These are phyloP conservation scores for Propsilocerus akamusi DNA, from an alignment of 1,140 invertebrate species.

Conservation along the genomic window DNA sequence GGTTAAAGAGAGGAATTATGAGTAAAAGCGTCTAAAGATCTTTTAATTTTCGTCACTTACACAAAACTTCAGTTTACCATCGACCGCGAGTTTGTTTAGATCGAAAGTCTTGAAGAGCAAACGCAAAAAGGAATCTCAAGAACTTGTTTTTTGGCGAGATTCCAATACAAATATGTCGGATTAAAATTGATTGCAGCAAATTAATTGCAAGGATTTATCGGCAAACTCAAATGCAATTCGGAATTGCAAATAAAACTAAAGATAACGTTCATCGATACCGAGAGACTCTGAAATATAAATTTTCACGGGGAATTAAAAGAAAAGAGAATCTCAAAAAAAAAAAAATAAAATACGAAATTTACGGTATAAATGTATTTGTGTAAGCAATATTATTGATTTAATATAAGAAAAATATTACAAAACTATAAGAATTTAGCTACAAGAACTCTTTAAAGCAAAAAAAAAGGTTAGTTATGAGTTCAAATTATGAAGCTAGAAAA, in stretches of 20 bases:
- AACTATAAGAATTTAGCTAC: no score
- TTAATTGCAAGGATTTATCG: not conserved
- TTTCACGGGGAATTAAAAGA: no score
- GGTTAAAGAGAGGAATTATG: not conserved
- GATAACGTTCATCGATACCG: not conserved
- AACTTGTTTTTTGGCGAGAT: not conserved
- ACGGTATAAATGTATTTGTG: no score
- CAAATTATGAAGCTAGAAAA: no score
- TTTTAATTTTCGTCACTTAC: not conserved
- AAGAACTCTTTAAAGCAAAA: no score
- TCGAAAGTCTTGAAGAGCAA: not conserved
- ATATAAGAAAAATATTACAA: no score
- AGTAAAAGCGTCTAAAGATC: not conserved
- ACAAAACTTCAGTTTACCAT: not conserved
- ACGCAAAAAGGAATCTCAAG: not conserved
- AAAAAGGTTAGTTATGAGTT: no score
- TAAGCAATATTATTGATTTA: no score
- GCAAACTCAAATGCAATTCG: not conserved
- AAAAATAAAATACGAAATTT: no score
- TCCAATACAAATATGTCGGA: not conserved
- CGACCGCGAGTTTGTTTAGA: slow-evolving; percentile 2
- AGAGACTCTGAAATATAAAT: no score
- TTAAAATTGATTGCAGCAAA: not conserved
- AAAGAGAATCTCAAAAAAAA: no score
- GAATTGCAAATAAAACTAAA: not conserved